Evolutionary conservation across 37 sponge, comb jelly and placozoan genomes (phyloP).

Genomic region (Halichondria panicea): DNA sequence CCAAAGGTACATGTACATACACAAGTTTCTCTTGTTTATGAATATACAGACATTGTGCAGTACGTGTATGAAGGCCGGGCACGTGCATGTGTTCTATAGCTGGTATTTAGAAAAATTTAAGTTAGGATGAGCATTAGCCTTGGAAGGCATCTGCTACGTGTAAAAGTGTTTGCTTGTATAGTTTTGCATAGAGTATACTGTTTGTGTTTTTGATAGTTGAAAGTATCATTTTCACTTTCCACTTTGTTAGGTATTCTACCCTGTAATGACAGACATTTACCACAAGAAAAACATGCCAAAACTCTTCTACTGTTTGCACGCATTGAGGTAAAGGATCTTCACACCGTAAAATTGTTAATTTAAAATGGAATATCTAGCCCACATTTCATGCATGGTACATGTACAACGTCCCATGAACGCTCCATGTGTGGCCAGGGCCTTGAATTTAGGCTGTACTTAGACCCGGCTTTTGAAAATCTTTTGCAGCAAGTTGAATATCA

Average conservation of each 20-base stretch:
- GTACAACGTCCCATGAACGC: no score
- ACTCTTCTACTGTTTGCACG: constrained; percentile 83
- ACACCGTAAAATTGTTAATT: no score
- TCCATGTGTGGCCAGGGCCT: no score
- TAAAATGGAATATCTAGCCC: no score
- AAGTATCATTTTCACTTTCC: not conserved
- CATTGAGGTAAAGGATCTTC: constrained; percentile 63
- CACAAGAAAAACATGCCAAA: constrained; percentile 79
- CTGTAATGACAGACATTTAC: constrained; percentile 73
- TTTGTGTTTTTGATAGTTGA: no score
- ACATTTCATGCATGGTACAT: no score
- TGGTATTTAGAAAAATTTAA: not conserved
- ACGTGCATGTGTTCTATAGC: not conserved
- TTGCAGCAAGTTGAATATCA: no score
- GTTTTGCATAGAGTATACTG: no score
- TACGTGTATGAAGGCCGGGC: not conserved
- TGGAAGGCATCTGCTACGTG: no score
- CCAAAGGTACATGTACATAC: constrained; percentile 58
- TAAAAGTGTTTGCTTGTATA: no score
- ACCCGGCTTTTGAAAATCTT: no score
- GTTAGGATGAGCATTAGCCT: no score
- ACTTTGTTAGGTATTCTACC: constrained; percentile 83
- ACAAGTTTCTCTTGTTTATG: not conserved
- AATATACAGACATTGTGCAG: not conserved
- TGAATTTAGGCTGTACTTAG: not conserved